Base-by-base conservation (phyloP, 2,113 vertebrate species). In the Cettia cetti region DNA sequence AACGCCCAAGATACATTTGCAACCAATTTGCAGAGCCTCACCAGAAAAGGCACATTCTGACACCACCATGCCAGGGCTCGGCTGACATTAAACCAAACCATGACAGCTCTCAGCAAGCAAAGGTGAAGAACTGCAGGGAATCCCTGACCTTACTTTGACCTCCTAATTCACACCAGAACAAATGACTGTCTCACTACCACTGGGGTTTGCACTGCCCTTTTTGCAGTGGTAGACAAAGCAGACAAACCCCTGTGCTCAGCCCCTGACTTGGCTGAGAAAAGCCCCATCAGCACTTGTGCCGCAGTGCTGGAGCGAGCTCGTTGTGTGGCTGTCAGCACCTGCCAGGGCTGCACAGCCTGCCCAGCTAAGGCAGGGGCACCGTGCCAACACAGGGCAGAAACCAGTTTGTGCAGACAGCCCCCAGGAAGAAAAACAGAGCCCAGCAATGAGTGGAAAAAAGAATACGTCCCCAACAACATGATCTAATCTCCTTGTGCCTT, bases 161-260 rank as follows among this genome's bases (percentile, higher is more conserved):
- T 91, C 89, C 65, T 87, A 15, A 89, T 83, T 81, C 71, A 52
- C 71, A 93, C 64, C 47, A 56, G 10, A 91, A 91, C 21, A 82
- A 91, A 40, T 1, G 4, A 44, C 15, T 39, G 26, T 35, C 6
- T 37, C 81, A 33, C 28, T 33, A 70, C 42, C 50, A 9, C 5
- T 4, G 8, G 35, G 35, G 22, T 17, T 11, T 28, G 31, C 57
- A 33, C 33, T 54, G 47, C 49, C 13, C 21, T 7, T 66, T 42
- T 20, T 24, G 35, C 20, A 72, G 39, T 0, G 22, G 35, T 8
- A 54, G 31, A 44, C 65, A 86, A 68, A 52, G 53, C 50, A 53
- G 72, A 37, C 3, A 1, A 91, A 63, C 5, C 10, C 31, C 68
- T 7, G 3, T 2, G 40, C 50, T 86, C 56, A 84, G 79, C 26